These are phyloP conservation scores for Hirtodrosophila confusa DNA, from an alignment of 2,888 invertebrate genomes.

Conservation along the genomic window DNA sequence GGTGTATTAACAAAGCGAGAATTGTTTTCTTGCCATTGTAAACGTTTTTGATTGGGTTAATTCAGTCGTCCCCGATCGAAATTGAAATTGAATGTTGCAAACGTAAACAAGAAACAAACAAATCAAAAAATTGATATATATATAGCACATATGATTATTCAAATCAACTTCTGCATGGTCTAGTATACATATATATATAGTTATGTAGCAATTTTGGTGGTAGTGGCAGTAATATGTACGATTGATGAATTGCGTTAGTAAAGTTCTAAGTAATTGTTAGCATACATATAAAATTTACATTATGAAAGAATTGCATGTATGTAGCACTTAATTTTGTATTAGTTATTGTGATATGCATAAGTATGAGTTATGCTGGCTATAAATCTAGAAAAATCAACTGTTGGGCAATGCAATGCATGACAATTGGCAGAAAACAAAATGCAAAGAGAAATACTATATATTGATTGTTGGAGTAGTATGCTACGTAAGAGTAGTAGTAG, in stretches of 20 bases:
- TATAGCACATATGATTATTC: no score
- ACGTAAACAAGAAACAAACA: no score
- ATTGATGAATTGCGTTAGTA: constrained; percentile 6
- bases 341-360: constrained; percentile 30
- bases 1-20: no score
- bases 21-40: no score
- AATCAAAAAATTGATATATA: no score
- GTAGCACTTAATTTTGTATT: no score
- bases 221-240: constrained; percentile 1
- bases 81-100: no score
- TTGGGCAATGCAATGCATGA: constrained; percentile 37
- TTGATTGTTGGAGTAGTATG: constrained; percentile 16
- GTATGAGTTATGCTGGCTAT: constrained; percentile 21
- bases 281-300: constrained; percentile 21
- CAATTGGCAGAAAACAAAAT: constrained; percentile 56
- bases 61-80: no score
- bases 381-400: constrained; percentile 28
- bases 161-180: no score
- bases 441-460: constrained; percentile 44
- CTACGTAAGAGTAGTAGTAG: constrained; percentile 1
- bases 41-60: no score
- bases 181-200: no score
- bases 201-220: background rate
- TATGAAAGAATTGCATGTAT: constrained; percentile 19
- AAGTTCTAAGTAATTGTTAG: constrained; percentile 6